Base-by-base conservation (phyloP, 1,140 invertebrate species). In the Drosophila parvula region DNA sequence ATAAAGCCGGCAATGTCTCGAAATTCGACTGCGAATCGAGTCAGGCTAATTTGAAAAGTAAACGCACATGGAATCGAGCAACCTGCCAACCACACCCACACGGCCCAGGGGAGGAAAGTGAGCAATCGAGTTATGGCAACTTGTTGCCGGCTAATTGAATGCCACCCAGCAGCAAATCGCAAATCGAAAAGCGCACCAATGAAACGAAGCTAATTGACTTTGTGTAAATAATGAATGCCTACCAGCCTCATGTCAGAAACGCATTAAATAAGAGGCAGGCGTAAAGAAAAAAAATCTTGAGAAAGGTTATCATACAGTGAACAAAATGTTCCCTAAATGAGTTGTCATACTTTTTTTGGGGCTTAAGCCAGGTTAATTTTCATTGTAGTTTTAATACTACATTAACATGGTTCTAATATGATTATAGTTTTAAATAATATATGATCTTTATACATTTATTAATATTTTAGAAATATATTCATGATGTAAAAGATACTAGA, bases 71-170 rank as follows among this genome's bases (percentile, higher is more conserved):
- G 60, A 32, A 36, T 28, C 55, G 40, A 27, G 8, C 28, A 38
- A 44, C 5, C 50, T 36, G 41, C 16, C 40, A 34, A 60, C 60
- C 57, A 41, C 32, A 60, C 76, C 71, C 79, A 64, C 57, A 51
- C 18, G 51, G 41, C 58, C 56, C 48, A 47, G 45, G 57, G 59
- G 67, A 77, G 57, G 76, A 88, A 86, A 89, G 83, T 77, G 75
- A 74, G 48, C 41, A 36, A 32, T 70, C 58, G 71, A 50, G 60
- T 83, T 83, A 67, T 79, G 83, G 71, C 50, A 75, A 88, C 83
- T 88, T 86, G 84, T 86, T 83, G 84, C 68, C 45, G 79, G 83
- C 77, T 86, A 86, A 86, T 86, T 86, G 83, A 79, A 80, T 64
- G 71, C 71, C 64, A 43, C 32, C 58, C 70, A 51, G 47, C 58